phyloP scores from a whole-genome alignment of 1,140 invertebrate species.

The Diplogasteroides magnus region DNA sequence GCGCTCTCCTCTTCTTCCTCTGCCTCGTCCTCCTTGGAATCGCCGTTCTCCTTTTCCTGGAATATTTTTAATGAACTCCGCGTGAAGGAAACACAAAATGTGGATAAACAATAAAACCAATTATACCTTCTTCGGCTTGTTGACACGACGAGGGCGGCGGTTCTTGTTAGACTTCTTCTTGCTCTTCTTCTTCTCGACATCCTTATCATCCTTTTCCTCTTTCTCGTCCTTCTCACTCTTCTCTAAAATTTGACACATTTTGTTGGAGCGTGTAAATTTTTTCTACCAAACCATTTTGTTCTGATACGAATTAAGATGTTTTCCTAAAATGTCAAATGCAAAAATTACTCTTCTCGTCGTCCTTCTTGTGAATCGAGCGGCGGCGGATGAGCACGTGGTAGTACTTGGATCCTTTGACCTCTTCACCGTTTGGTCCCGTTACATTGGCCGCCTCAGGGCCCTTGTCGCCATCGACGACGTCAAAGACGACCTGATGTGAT shows the following conservation, averaged over 20 bases:
- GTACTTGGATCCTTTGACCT: slow-evolving; percentile 23
- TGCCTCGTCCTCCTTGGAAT: not conserved
- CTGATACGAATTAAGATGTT: too few species aligned
- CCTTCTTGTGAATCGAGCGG: not conserved
- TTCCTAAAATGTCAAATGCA: not conserved
- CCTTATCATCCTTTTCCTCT: not conserved
- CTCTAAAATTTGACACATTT: not conserved
- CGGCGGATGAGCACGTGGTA: not conserved
- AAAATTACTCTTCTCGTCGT: not conserved
- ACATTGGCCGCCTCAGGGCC: slow-evolving; percentile 33
- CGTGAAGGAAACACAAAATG: too few species aligned
- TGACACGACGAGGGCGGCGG: too few species aligned
- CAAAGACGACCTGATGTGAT: slow-evolving; percentile 25
- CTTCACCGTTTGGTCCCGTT: slow-evolving; percentile 24
- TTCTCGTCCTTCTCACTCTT: not conserved
- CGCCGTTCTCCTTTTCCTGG: too few species aligned
- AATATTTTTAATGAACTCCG: too few species aligned
- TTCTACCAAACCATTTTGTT: too few species aligned
- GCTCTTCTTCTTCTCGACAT: too few species aligned
- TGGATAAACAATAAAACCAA: too few species aligned
- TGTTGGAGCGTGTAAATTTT: not conserved
- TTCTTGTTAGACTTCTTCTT: too few species aligned
- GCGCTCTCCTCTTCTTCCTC: not conserved
- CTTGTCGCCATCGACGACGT: slow-evolving; percentile 29
- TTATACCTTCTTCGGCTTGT: too few species aligned